Evolutionary conservation across 2,113 vertebrate genomes (phyloP).

Genomic region (Erpornis zantholeuca): DNA sequence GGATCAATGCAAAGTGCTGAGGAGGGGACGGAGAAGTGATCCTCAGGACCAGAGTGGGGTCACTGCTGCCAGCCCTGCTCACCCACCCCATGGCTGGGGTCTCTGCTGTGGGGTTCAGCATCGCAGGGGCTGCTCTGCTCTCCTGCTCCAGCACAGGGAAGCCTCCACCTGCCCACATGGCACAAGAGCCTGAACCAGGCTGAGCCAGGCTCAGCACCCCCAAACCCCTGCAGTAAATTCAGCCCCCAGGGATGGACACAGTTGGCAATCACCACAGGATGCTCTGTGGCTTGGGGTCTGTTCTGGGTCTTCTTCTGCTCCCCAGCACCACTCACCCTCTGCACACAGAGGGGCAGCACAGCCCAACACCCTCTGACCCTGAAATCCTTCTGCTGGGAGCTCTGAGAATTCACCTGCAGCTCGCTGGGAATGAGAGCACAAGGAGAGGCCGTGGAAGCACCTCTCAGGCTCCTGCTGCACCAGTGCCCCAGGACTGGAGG

Average conservation of each 20-base stretch:
- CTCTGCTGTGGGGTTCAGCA: not conserved
- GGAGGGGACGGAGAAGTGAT: not conserved
- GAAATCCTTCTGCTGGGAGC: not conserved
- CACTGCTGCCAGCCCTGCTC: not conserved
- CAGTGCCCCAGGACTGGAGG: not conserved
- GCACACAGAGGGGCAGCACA: not conserved
- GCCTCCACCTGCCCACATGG: not conserved
- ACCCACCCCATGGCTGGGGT: rapidly evolving
- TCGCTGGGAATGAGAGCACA: rapidly evolving
- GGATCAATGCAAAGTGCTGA: rapidly evolving
- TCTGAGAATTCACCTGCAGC: not conserved
- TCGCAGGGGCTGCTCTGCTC: not conserved
- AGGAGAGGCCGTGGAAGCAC: not conserved
- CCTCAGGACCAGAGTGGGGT: too few relatives aligned
- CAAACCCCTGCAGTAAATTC: rapidly evolving
- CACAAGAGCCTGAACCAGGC: not conserved
- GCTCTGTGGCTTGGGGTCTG: not conserved
- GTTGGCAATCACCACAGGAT: not conserved
- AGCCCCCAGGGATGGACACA: rapidly evolving
- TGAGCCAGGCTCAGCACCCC: not conserved
- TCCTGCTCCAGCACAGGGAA: not conserved
- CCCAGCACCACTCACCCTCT: rapidly evolving
- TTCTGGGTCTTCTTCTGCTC: not conserved
- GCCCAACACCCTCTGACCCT: not conserved
- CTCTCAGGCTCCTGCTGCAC: not conserved